phyloP scores from a whole-genome alignment of 2,888 invertebrate genomes.

The Eupithecia dodoneata region DNA sequence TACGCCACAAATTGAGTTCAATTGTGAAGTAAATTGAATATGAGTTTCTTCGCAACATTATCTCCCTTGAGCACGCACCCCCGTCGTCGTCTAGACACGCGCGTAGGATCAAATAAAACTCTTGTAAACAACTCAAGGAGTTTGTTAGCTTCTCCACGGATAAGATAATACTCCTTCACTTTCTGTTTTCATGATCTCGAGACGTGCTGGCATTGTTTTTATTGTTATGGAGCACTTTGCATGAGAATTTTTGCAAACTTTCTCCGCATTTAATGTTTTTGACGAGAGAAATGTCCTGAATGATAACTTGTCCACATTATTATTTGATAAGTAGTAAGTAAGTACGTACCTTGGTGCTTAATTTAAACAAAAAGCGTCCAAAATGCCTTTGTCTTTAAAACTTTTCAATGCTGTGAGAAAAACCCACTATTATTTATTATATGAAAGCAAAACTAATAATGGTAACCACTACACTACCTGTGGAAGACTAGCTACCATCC shows the following conservation, averaged over 20 bases:
- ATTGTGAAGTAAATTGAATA: conserved; percentile 62
- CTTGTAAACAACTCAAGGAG: conserved; percentile 58
- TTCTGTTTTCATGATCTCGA: conserved; percentile 43
- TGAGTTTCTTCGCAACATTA: conserved; percentile 71
- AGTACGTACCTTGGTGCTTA: background rate
- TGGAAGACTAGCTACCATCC: background rate
- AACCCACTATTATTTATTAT: background rate
- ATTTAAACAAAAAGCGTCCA: background rate
- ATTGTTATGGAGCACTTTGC: conserved; percentile 36
- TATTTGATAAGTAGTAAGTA: background rate
- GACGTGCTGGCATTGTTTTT: conserved; percentile 34
- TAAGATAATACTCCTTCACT: conserved; percentile 41
- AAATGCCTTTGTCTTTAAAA: background rate
- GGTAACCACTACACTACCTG: background rate
- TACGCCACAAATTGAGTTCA: conserved; percentile 38
- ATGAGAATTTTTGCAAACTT: conserved; percentile 38
- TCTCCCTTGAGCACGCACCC: conserved; percentile 66
- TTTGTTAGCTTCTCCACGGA: conserved; percentile 43
- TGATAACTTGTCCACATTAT: background rate
- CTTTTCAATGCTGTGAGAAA: background rate
- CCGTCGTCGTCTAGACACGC: conserved; percentile 72
- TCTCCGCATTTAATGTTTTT: conserved; percentile 25
- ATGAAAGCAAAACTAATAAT: background rate
- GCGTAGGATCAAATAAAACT: conserved; percentile 60
- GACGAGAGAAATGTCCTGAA: conserved; percentile 10